phyloP scores from a whole-genome alignment of 2,797 vertebrate genomes.

The Oryzias dopingdopingensis region DNA sequence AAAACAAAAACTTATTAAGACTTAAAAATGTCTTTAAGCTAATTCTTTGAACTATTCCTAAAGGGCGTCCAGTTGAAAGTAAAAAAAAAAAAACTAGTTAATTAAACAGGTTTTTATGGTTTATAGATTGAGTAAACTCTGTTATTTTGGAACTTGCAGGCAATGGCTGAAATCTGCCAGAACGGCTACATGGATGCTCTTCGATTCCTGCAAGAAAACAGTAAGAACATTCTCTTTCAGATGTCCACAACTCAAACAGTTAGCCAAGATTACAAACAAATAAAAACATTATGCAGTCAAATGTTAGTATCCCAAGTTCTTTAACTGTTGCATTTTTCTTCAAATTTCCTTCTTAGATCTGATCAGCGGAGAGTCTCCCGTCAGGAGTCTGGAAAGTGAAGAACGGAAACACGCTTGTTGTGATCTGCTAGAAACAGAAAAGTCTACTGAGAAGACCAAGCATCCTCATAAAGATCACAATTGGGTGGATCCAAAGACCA shows the following conservation, averaged over 20 bases:
- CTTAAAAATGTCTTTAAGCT: too few species aligned
- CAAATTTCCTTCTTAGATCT: conserved; percentile 34
- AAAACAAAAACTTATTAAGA: too few species aligned
- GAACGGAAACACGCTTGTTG: conserved; percentile 20
- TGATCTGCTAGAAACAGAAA: conserved; percentile 1
- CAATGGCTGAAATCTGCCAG: conserved; percentile 83
- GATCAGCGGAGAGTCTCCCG: conserved; percentile 30
- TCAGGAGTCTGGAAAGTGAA: conserved; percentile 15
- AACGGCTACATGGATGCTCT: conserved; percentile 86
- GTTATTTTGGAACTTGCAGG: background rate
- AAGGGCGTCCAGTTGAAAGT: too few species aligned
- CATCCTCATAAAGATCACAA: conserved; percentile 8
- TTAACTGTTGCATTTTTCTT: background rate
- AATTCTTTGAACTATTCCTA: too few species aligned
- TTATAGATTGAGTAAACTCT: too few species aligned
- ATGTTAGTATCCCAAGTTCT: background rate
- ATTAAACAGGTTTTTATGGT: background rate
- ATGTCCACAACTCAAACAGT: background rate
- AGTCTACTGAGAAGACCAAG: background rate
- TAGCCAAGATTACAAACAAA: background rate
- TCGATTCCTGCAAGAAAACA: conserved; percentile 79
- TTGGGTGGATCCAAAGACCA: conserved; percentile 43
- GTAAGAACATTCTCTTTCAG: conserved; percentile 59
- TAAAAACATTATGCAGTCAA: background rate
- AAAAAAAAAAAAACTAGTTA: too few species aligned